phyloP scores from a whole-genome alignment of 2,888 invertebrate genomes.

The Hermodice carunculata region DNA sequence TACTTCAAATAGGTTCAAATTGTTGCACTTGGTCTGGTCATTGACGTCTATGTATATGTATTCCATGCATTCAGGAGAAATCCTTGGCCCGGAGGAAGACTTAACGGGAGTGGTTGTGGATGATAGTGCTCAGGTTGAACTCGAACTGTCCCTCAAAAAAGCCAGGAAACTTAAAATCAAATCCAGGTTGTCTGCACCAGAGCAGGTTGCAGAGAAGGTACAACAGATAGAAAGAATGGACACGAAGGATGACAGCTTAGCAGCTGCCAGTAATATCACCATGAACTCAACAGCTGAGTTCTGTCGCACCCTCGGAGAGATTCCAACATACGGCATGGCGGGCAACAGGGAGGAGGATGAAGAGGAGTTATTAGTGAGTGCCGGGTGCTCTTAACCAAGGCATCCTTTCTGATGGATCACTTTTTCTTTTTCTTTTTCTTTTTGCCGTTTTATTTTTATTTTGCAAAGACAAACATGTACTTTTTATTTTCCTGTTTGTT shows the following conservation, averaged over 20 bases:
- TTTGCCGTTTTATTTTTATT: too few species aligned
- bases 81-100: constrained; percentile 69
- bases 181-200: too few species aligned
- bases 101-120: constrained; percentile 76
- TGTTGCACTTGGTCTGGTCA: too few species aligned
- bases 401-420: too few species aligned
- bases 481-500: too few species aligned
- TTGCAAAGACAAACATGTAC: too few species aligned
- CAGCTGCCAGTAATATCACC: constrained; percentile 74
- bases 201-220: constrained; percentile 2
- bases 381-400: too few species aligned
- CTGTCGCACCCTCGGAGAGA: constrained; percentile 94
- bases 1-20: too few species aligned
- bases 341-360: constrained; percentile 87
- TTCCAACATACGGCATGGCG: constrained; percentile 92
- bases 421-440: too few species aligned
- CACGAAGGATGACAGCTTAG: neutral
- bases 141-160: constrained; percentile 78
- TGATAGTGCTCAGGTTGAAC: constrained; percentile 79
- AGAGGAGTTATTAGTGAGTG: constrained; percentile 76
- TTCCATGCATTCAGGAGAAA: constrained; percentile 69
- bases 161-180: constrained; percentile 79
- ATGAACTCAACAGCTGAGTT: constrained; percentile 97
- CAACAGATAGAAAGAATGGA: neutral
- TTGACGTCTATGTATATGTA: too few species aligned